Evolutionary conservation across 2,113 vertebrate species (phyloP).

Genomic region (Halichoeres trimaculatus): DNA sequence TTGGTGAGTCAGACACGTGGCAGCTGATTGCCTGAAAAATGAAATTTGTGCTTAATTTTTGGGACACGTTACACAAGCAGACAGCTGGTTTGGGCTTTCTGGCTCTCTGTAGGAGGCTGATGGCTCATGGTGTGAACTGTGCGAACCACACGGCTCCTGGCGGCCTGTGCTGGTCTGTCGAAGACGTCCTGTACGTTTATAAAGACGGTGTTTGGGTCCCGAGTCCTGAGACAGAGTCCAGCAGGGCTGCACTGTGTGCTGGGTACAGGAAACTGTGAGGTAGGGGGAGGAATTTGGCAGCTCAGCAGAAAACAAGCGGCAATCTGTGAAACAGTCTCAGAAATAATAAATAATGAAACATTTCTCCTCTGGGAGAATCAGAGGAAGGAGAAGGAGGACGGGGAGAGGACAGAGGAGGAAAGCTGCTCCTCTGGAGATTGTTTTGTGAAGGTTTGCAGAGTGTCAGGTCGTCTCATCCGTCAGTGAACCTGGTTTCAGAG

Average conservation of each 20-base stretch:
- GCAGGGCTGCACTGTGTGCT: neutral
- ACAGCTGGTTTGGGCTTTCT: conserved; percentile 23
- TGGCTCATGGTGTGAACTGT: conserved; percentile 10
- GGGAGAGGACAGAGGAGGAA: neutral
- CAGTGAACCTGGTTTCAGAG: conserved; percentile 17
- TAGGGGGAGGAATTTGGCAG: neutral
- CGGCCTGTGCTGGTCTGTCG: neutral
- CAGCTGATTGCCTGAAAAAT: conserved; percentile 16
- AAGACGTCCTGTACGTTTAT: neutral
- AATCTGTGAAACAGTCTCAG: conserved; percentile 6
- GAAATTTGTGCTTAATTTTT: conserved; percentile 19
- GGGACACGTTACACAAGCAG: neutral
- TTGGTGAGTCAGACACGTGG: conserved; percentile 11
- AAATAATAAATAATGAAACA: conserved; percentile 20
- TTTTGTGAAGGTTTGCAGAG: conserved; percentile 1
- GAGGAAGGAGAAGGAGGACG: conserved; percentile 1
- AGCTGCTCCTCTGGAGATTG: conserved; percentile 35
- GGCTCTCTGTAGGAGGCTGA: conserved; percentile 11
- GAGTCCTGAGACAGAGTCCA: too few species aligned
- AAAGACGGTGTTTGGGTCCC: neutral
- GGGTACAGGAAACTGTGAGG: neutral
- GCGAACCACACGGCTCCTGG: neutral
- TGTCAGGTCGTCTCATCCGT: conserved; percentile 9
- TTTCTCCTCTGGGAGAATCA: conserved; percentile 28
- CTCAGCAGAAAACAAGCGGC: conserved; percentile 7